Conservation (phyloP, 2,797 vertebrate genomes). For the Myotis pilosus region DNA sequence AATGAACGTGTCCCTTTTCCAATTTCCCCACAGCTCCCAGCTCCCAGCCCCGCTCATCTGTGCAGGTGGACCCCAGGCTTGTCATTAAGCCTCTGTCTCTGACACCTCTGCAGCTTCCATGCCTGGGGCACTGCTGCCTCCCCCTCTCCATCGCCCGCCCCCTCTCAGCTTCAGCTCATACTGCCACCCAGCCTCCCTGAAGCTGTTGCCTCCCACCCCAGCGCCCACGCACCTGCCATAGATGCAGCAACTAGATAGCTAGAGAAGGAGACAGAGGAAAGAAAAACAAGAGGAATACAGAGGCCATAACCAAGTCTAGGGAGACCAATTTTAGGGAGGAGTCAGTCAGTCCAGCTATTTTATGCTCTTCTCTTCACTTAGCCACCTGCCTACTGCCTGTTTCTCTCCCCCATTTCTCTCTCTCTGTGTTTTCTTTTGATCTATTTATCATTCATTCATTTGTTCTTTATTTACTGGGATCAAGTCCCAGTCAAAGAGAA, state of each 20-base stretch:
- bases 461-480: neutral
- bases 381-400: neutral
- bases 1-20: slow-evolving; percentile 86
- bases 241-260: neutral
- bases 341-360: neutral
- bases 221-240: neutral
- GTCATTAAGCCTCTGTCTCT: slow-evolving; percentile 87
- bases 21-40: slow-evolving; percentile 83
- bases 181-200: neutral
- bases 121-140: slow-evolving; percentile 74
- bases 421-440: slow-evolving; percentile 56
- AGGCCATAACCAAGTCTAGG: neutral
- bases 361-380: neutral
- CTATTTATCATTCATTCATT: neutral
- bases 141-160: neutral
- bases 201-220: neutral
- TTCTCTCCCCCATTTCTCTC: neutral
- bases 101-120: slow-evolving; percentile 83
- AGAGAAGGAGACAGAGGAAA: neutral
- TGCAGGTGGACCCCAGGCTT: slow-evolving; percentile 86
- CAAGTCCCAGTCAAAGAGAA: neutral
- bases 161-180: slow-evolving; percentile 1
- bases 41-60: slow-evolving; percentile 85
- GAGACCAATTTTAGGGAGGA: neutral
- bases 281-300: neutral